These are phyloP conservation scores for Rhagologus leucostigma DNA, from an alignment of 2,113 vertebrate species.

Conservation along the genomic window DNA sequence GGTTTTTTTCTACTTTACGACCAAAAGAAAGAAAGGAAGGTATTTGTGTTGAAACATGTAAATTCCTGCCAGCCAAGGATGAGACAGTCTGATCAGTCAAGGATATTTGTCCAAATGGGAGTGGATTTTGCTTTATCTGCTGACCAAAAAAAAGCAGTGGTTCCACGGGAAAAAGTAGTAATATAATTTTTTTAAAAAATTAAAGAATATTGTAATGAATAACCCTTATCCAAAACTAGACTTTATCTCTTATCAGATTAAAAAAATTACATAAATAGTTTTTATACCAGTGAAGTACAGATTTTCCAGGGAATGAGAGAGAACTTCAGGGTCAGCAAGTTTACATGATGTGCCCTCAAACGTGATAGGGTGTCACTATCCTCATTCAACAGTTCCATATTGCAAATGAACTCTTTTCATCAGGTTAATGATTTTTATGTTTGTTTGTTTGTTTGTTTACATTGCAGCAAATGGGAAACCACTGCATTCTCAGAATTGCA, in stretches of 20 bases:
- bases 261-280: fast-evolving
- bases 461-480: neutral
- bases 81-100: neutral
- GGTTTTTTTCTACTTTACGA: neutral
- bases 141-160: neutral
- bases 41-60: neutral
- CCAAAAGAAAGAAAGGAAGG: neutral
- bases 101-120: neutral
- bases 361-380: neutral
- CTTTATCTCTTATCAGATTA: neutral
- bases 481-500: neutral
- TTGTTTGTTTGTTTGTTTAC: neutral
- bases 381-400: neutral
- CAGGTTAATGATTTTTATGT: too few species aligned
- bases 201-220: neutral
- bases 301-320: neutral
- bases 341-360: neutral
- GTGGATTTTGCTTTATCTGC: neutral
- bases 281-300: neutral
- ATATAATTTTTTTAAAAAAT: neutral
- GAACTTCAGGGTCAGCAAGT: neutral
- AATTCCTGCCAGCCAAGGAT: neutral
- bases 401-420: neutral
- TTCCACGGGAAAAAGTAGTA: neutral
- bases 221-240: neutral